These are phyloP conservation scores for Plestiodon gilberti DNA, from an alignment of 2,113 vertebrate species.

Conservation along the genomic window DNA sequence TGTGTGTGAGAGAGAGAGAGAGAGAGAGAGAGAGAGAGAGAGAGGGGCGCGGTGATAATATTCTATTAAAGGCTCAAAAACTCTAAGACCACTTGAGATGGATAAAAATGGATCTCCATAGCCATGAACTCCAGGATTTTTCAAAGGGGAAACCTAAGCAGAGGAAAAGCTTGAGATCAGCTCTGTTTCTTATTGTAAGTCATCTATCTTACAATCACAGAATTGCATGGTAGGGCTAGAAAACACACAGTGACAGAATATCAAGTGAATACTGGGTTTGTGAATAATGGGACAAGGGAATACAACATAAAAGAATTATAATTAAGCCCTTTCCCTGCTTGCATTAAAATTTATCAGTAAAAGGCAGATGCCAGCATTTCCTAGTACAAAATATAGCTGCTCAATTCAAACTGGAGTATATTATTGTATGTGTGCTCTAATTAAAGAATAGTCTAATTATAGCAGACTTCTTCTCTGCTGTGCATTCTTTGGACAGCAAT, in stretches of 20 bases:
- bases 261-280: not conserved
- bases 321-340: not conserved
- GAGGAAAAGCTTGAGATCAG: not conserved
- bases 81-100: not conserved
- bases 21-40: not conserved
- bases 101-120: not conserved
- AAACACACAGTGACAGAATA: not conserved
- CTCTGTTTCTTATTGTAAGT: not conserved
- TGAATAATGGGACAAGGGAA: not conserved
- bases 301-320: not conserved
- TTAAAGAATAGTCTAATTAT: conserved; percentile 15
- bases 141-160: not conserved
- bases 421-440: not conserved
- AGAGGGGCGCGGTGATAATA: not conserved
- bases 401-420: conserved; percentile 5
- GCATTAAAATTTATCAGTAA: conserved; percentile 21
- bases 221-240: not conserved
- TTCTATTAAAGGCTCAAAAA: not conserved
- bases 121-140: not conserved
- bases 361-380: conserved; percentile 8
- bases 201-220: not conserved
- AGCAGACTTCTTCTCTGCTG: not conserved
- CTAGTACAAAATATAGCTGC: not conserved
- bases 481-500: not conserved
- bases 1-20: no score